Conservation (phyloP, 1,140 invertebrate species). For the Drosophila bocki region DNA sequence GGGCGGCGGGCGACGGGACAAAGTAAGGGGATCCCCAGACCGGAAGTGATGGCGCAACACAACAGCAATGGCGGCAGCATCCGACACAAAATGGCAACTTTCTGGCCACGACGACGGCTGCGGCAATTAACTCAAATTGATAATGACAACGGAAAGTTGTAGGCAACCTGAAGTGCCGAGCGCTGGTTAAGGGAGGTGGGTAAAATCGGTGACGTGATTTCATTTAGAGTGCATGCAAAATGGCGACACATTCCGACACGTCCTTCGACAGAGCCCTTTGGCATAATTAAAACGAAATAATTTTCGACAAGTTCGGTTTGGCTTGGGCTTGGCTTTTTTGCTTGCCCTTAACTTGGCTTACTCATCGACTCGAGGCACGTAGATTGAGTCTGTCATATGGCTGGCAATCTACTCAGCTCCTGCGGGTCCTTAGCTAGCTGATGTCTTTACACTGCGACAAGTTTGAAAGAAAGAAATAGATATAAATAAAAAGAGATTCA, state of each 20-base stretch:
- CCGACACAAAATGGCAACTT: conserved; percentile 43
- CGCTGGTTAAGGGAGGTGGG: background rate
- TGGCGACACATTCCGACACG: conserved; percentile 75
- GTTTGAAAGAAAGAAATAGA: background rate
- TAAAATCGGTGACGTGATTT: conserved; percentile 69
- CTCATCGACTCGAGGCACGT: conserved; percentile 50
- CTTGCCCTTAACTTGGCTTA: conserved; percentile 26
- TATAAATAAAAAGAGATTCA: background rate
- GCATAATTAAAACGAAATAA: conserved; percentile 82
- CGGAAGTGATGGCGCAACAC: conserved; percentile 53
- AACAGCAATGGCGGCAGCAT: conserved; percentile 22
- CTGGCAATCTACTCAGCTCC: conserved; percentile 38
- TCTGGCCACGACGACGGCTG: conserved; percentile 36
- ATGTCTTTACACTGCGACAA: conserved; percentile 2
- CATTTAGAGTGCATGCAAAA: conserved; percentile 70
- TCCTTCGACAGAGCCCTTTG: conserved; percentile 66
- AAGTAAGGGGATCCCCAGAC: conserved; percentile 22
- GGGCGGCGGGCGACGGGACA: background rate
- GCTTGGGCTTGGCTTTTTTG: conserved; percentile 33
- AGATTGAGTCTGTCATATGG: conserved; percentile 54
- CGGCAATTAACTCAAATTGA: conserved; percentile 79
- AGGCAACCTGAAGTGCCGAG: conserved; percentile 37
- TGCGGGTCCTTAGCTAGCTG: conserved; percentile 41
- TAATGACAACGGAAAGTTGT: conserved; percentile 77
- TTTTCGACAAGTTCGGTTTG: conserved; percentile 77